These are phyloP conservation scores for Rhopilema esculentum DNA, from an alignment of 30 jellyfish, hydroid and myxozoan species.

Conservation along the genomic window DNA sequence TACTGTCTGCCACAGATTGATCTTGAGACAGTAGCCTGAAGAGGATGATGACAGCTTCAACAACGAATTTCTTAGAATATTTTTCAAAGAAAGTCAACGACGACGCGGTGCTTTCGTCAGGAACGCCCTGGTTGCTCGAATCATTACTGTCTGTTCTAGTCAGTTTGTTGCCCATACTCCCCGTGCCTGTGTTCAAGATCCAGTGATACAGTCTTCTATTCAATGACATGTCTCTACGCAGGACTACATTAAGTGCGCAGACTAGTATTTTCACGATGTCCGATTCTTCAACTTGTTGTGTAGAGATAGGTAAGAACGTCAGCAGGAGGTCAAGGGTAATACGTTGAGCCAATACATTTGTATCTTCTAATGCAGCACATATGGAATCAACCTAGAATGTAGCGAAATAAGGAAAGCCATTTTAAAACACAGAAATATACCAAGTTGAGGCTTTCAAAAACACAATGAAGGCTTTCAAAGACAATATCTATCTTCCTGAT, in stretches of 20 bases:
- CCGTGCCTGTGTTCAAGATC: slow-evolving; percentile 69
- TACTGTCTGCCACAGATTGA: background rate
- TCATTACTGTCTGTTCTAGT: slow-evolving; percentile 43
- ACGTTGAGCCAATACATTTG: slow-evolving; percentile 85
- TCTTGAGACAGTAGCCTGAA: slow-evolving; percentile 24
- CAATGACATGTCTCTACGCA: slow-evolving; percentile 95
- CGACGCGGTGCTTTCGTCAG: slow-evolving; percentile 51
- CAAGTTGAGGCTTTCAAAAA: background rate
- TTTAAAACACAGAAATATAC: background rate
- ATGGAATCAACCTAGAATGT: slow-evolving; percentile 83
- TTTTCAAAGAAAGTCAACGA: slow-evolving; percentile 67
- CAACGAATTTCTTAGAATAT: slow-evolving; percentile 72
- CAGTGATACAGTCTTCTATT: slow-evolving; percentile 92
- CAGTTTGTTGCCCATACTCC: slow-evolving; percentile 49
- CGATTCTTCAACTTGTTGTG: slow-evolving; percentile 25
- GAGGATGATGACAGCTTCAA: slow-evolving; percentile 77
- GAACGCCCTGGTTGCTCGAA: slow-evolving; percentile 7
- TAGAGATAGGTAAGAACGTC: slow-evolving; percentile 71
- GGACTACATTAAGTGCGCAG: slow-evolving; percentile 83
- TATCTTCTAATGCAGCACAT: slow-evolving; percentile 88
- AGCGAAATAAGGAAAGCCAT: background rate
- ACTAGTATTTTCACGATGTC: slow-evolving; percentile 73
- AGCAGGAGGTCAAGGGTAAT: slow-evolving; percentile 87
- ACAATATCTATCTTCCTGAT: too few species aligned
- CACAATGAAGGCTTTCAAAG: too few species aligned